Conservation (phyloP, 2,888 invertebrate species). For the Sminthurides aquaticus region DNA sequence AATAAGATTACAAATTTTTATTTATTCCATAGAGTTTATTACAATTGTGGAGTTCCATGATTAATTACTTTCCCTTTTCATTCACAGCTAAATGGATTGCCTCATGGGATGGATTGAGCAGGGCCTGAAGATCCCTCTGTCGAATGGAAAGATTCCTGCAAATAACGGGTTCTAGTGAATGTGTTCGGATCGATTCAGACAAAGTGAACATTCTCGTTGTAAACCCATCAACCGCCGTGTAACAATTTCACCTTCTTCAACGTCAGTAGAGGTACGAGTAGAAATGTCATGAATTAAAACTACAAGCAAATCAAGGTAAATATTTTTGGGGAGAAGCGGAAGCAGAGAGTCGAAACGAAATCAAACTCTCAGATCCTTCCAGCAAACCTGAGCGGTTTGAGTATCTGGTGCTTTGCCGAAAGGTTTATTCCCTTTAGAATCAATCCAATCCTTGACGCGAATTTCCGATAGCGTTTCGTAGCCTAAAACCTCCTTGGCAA, state of each 20-base stretch:
- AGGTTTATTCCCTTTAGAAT: constrained; percentile 62
- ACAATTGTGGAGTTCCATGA: too few relatives aligned
- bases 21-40: too few relatives aligned
- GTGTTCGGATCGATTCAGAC: constrained; percentile 67
- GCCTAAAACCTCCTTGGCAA: constrained; percentile 67
- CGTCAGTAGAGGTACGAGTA: too few relatives aligned
- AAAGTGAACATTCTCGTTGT: constrained; percentile 80
- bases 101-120: constrained; percentile 95
- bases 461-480: constrained; percentile 69
- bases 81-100: constrained; percentile 88
- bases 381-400: constrained; percentile 69
- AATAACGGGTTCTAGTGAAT: constrained; percentile 74
- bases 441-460: constrained; percentile 71
- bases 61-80: too few relatives aligned
- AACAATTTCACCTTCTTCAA: constrained; percentile 90
- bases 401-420: constrained; percentile 68
- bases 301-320: too few relatives aligned
- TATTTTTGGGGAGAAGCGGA: too few relatives aligned
- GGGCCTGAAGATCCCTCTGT: constrained; percentile 56
- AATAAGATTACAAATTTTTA: too few relatives aligned
- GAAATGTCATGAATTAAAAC: too few relatives aligned
- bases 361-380: constrained; percentile 53
- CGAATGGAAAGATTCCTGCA: constrained; percentile 62
- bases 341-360: too few relatives aligned
- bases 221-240: constrained; percentile 86